Evolutionary conservation across 1,140 invertebrate species (phyloP).

Genomic region (Meteorus sp.): DNA sequence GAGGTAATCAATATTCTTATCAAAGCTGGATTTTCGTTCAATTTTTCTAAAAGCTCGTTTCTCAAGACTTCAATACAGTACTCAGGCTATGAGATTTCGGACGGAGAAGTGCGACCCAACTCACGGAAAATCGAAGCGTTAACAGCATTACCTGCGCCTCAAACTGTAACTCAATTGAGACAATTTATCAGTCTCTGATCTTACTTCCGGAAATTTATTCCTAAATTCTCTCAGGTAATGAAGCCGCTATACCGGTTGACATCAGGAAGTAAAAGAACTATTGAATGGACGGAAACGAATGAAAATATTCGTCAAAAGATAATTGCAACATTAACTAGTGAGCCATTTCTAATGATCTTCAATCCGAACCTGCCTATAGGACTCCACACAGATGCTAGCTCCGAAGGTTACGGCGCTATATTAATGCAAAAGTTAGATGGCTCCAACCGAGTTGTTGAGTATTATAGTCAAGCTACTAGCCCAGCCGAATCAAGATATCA

Average conservation of each 20-base stretch:
- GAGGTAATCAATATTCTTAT: constrained; percentile 28
- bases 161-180: constrained; percentile 36
- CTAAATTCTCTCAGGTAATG: constrained; percentile 34
- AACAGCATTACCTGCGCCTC: constrained; percentile 29
- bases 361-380: constrained; percentile 38
- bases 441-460: constrained; percentile 32
- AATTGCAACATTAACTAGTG: constrained; percentile 25
- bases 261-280: background rate
- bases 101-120: constrained; percentile 31
- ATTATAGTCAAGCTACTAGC: constrained; percentile 35
- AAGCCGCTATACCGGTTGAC: constrained; percentile 28
- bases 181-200: constrained; percentile 36
- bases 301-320: background rate
- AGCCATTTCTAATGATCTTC: constrained; percentile 45
- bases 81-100: constrained; percentile 37
- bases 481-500: background rate
- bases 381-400: constrained; percentile 29
- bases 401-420: constrained; percentile 28
- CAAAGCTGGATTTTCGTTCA: constrained; percentile 23
- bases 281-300: background rate
- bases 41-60: constrained; percentile 40
- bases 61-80: constrained; percentile 37
- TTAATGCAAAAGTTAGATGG: constrained; percentile 32
- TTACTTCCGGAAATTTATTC: constrained; percentile 43
- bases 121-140: constrained; percentile 29